phyloP scores from a whole-genome alignment of 1,140 invertebrate genomes.

The Sycophila sp. region DNA sequence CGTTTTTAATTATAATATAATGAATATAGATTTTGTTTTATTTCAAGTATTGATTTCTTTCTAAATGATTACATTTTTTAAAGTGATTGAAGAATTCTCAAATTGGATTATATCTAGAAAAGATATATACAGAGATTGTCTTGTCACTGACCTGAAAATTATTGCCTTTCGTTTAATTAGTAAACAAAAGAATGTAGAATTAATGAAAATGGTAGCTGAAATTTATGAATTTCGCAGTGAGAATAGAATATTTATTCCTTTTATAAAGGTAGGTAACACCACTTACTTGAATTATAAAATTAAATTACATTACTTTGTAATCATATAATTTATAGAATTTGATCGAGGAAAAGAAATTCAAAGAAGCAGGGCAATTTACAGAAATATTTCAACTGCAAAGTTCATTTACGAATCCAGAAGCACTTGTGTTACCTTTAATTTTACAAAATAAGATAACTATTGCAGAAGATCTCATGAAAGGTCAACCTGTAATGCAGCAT shows the following conservation, averaged over 20 bases:
- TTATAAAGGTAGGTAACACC: slow-evolving; percentile 56
- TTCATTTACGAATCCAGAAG: slow-evolving; percentile 71
- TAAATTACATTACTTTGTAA: no score
- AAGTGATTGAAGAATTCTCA: slow-evolving; percentile 72
- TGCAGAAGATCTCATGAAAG: slow-evolving; percentile 74
- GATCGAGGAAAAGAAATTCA: slow-evolving; percentile 68
- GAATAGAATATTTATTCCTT: slow-evolving; percentile 66
- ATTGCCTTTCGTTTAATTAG: slow-evolving; percentile 71
- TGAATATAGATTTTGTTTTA: slow-evolving; percentile 20
- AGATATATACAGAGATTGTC: slow-evolving; percentile 54
- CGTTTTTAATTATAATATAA: slow-evolving; percentile 45
- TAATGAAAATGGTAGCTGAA: slow-evolving; percentile 67
- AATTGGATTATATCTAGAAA: slow-evolving; percentile 61
- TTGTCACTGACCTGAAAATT: slow-evolving; percentile 68
- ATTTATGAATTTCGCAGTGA: slow-evolving; percentile 68
- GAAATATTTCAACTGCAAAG: slow-evolving; percentile 72
- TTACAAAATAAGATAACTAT: slow-evolving; percentile 77
- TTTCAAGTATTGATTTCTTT: slow-evolving; percentile 10
- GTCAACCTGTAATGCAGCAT: slow-evolving; percentile 69
- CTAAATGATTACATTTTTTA: slow-evolving; percentile 40
- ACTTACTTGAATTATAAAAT: slow-evolving; percentile 13
- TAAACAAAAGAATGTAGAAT: slow-evolving; percentile 66
- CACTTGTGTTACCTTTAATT: slow-evolving; percentile 76
- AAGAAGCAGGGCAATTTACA: slow-evolving; percentile 75
- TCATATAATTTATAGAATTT: no score